Evolutionary conservation across 2,113 vertebrate genomes (phyloP).

Genomic region (Anolis sagrei): DNA sequence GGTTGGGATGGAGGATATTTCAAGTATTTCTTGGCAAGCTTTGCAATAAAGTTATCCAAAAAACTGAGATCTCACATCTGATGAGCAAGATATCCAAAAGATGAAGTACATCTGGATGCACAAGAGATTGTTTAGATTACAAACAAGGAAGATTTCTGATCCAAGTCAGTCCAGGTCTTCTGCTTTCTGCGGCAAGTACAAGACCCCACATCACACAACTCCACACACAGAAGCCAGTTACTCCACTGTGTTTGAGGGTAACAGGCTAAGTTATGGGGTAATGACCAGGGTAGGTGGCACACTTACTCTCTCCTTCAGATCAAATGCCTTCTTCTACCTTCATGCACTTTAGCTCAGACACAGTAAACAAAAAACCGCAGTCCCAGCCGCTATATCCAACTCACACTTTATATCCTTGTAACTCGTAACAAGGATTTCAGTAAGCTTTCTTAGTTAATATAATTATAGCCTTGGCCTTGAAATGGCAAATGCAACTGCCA

Average conservation of each 20-base stretch:
- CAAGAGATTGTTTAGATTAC: neutral
- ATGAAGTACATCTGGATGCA: no score
- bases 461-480: neutral
- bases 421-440: neutral
- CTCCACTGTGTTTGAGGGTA: neutral
- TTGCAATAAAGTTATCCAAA: no score
- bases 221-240: neutral
- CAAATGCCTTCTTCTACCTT: neutral
- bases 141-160: neutral
- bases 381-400: no score
- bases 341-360: neutral
- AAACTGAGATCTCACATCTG: no score
- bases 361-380: neutral
- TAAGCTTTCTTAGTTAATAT: neutral
- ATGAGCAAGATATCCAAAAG: no score
- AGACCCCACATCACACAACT: neutral
- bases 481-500: neutral
- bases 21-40: no score
- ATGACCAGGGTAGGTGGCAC: neutral
- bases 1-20: no score
- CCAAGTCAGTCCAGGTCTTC: neutral
- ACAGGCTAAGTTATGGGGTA: no score
- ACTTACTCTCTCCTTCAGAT: neutral
- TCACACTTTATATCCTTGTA: neutral
- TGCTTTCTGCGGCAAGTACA: neutral